Evolutionary conservation across 92 coral and sea anemone species (phyloP), one percentile per base, ranked within the genome.

Genomic region (Umimayanthus chanpuru): DNA sequence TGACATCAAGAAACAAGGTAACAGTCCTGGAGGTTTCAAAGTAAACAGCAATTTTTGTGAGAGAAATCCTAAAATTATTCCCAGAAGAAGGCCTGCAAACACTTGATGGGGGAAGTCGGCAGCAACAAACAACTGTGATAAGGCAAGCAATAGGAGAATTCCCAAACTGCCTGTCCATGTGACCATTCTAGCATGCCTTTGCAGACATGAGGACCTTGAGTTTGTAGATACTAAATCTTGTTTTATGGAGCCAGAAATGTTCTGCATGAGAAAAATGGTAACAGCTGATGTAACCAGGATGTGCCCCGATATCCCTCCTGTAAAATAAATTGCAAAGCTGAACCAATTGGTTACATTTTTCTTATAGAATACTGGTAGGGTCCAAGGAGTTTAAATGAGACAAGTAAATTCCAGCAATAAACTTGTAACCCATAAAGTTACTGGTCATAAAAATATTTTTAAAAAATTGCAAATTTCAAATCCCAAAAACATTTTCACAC

Each of bases 71-170:
- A 88, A 58, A 55, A 73, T 2, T 32, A 73, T 30, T 16, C 91
- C 91, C 36, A 82, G 78, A 8, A 83, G 8, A 28, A 83, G 78
- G 47, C 87, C 87, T 39, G 77, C 41, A 29, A 75, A 15, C 81
- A 88, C 80, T 81, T 88, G 91, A 88, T 88, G 91, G 30, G 91
- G 91, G 30, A 88, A 88, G 49, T 88, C 81, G 9, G 88, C 87
- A 12, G 88, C 91, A 72, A 88, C 38, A 58, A 70, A 88, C n/a
- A 81, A 64, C 65, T 78, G 85, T 64, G 91, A 88, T 9, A 81
- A 4, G 20, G 73, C 47, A n/a, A 81, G 81, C 26, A 88, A 61
- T 29, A 81, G 40, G 36, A 88, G 81, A 30, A 67, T 72, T 9
- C 38, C 58, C 32, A 49, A 55, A 68, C 80, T 53, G 4, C 58